Evolutionary conservation across 1,140 invertebrate species (phyloP).

Genomic region (Mamestra configurata): DNA sequence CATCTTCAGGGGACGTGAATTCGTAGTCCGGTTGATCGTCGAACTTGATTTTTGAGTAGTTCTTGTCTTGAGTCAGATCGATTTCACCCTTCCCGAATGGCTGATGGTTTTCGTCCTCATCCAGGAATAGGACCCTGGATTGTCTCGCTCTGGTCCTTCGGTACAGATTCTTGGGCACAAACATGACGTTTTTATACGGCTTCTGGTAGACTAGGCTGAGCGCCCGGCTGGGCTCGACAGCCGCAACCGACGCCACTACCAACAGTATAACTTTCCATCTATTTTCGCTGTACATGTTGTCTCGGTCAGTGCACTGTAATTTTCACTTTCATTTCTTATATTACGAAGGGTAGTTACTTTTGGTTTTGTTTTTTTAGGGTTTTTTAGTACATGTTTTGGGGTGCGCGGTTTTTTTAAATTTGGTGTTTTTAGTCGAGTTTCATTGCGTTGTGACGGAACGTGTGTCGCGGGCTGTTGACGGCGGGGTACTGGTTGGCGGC

Average conservation of each 20-base stretch:
- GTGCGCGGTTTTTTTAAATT: conserved; percentile 43
- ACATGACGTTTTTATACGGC: conserved; percentile 75
- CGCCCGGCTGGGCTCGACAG: conserved; percentile 77
- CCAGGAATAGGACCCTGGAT: conserved; percentile 76
- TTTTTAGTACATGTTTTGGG: conserved; percentile 50
- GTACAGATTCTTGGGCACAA: conserved; percentile 73
- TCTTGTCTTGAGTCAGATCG: conserved; percentile 73
- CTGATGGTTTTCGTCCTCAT: conserved; percentile 76
- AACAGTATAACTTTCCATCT: conserved; percentile 85
- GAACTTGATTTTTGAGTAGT: conserved; percentile 77
- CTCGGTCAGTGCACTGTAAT: conserved; percentile 76
- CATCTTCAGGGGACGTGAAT: conserved; percentile 74
- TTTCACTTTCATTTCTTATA: conserved; percentile 84
- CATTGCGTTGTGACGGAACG: conserved; percentile 50
- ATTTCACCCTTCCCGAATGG: conserved; percentile 76
- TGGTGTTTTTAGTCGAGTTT: conserved; percentile 48
- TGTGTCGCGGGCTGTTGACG: conserved; percentile 57
- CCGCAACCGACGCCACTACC: conserved; percentile 71
- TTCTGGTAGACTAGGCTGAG: conserved; percentile 75
- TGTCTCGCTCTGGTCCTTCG: conserved; percentile 62
- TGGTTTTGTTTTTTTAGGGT: neutral
- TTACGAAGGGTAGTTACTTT: conserved; percentile 33
- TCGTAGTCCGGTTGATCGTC: conserved; percentile 79
- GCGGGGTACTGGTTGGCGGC: conserved; percentile 67
- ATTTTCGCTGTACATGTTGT: conserved; percentile 84